phyloP scores from a whole-genome alignment of 2,113 vertebrate species.

The Chrysemys picta region DNA sequence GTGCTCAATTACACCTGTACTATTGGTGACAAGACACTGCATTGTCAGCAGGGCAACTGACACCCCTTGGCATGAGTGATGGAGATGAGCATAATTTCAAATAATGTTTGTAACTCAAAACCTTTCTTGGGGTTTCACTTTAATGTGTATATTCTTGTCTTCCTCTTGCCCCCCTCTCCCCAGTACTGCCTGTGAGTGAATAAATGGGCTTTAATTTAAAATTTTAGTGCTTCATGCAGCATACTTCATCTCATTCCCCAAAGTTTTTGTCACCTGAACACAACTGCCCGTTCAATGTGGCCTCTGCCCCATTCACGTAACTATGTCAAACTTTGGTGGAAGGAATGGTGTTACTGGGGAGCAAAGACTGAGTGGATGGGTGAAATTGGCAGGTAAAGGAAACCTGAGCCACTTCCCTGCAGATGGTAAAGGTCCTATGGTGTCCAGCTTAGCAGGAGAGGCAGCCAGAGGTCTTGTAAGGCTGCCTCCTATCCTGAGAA shows the following conservation, averaged over 20 bases:
- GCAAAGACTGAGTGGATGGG: background rate
- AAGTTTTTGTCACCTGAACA: background rate
- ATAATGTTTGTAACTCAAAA: background rate
- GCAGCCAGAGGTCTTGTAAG: background rate
- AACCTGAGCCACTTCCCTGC: background rate
- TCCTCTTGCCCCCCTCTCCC: background rate
- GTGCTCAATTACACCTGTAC: background rate
- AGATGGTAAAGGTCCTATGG: background rate
- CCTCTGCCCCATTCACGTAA: background rate
- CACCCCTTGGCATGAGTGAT: background rate
- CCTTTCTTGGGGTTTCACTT: background rate
- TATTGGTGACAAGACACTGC: background rate
- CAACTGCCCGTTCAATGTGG: background rate
- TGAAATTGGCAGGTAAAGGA: background rate
- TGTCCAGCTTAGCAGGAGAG: background rate
- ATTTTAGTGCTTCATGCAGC: background rate
- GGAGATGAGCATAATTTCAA: background rate
- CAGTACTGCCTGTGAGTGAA: background rate
- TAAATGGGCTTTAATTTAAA: background rate
- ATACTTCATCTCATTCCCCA: background rate
- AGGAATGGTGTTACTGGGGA: background rate
- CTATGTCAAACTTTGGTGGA: background rate
- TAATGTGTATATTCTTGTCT: background rate
- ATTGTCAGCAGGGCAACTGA: background rate
- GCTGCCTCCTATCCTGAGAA: background rate